Conservation (phyloP, 2,888 invertebrate species). For the Rhagonycha fulva region DNA sequence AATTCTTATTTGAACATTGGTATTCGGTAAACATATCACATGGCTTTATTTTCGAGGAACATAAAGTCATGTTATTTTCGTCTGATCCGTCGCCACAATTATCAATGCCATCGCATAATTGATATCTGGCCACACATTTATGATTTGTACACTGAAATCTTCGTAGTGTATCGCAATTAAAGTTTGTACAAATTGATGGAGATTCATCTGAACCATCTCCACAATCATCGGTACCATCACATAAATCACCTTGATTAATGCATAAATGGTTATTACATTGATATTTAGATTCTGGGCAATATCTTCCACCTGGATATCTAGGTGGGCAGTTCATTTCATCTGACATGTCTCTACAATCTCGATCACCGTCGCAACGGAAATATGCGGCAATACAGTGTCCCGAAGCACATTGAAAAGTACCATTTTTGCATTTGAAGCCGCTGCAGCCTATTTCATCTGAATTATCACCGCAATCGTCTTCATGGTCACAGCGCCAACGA, state of each 20-base stretch:
- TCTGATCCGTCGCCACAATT: slow-evolving; percentile 95
- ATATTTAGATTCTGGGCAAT: slow-evolving; percentile 88
- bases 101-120: slow-evolving; percentile 88
- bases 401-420: slow-evolving; percentile 88
- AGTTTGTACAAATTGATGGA: slow-evolving; percentile 77
- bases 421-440: slow-evolving; percentile 84
- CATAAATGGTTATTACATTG: slow-evolving; percentile 92
- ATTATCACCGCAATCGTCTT: slow-evolving; percentile 95
- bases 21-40: slow-evolving; percentile 81
- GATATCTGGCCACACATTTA: slow-evolving; percentile 83
- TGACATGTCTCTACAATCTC: slow-evolving; percentile 87
- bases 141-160: slow-evolving; percentile 91
- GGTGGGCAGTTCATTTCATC: slow-evolving; percentile 91
- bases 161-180: slow-evolving; percentile 81
- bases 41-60: slow-evolving; percentile 73
- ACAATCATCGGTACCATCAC: slow-evolving; percentile 93
- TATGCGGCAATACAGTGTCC: slow-evolving; percentile 92
- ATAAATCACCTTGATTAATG: slow-evolving; percentile 85
- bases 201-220: slow-evolving; percentile 91
- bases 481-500: slow-evolving; percentile 93
- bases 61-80: slow-evolving; percentile 92
- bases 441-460: slow-evolving; percentile 87
- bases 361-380: slow-evolving; percentile 87
- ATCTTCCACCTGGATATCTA: slow-evolving; percentile 70
- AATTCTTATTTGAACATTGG: slow-evolving; percentile 86